These are phyloP conservation scores for Molossus molossus DNA, from an alignment of 2,797 vertebrate genomes.

Conservation along the genomic window DNA sequence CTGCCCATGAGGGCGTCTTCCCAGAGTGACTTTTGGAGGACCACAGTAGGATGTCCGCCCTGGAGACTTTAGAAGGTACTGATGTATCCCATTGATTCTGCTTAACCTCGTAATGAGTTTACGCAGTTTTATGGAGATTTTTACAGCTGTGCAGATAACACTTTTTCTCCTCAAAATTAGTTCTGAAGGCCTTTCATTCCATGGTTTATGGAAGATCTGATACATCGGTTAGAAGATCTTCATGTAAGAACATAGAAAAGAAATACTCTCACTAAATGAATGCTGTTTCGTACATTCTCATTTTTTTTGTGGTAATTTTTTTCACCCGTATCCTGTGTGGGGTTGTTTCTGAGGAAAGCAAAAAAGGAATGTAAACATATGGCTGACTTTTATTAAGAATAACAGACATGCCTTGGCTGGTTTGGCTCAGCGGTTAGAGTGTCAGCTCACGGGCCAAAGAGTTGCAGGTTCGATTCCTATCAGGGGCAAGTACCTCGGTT, in stretches of 20 bases:
- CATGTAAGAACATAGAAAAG: constrained; percentile 11
- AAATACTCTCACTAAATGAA: neutral
- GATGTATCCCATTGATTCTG: constrained; percentile 60
- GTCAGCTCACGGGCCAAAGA: too few species aligned
- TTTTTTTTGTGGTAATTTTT: neutral
- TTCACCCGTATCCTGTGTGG: neutral
- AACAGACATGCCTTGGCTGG: neutral
- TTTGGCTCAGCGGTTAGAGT: too few species aligned
- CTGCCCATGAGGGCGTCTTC: constrained; percentile 29
- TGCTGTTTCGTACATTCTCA: neutral
- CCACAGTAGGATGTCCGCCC: constrained; percentile 65
- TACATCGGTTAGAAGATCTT: constrained; percentile 62
- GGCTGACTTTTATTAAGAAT: neutral
- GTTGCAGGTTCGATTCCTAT: too few species aligned
- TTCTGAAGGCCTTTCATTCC: constrained; percentile 79
- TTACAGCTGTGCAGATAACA: constrained; percentile 76
- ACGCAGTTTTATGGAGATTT: constrained; percentile 77
- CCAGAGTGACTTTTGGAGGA: constrained; percentile 34
- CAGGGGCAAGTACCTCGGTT: too few species aligned
- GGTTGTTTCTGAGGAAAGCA: constrained; percentile 36
- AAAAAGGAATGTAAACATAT: neutral
- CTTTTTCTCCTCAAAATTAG: constrained; percentile 76
- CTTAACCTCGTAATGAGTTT: constrained; percentile 83
- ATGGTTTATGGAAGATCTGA: constrained; percentile 74
- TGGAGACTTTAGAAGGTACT: constrained; percentile 60